Percentiles rank a stretch among this genome's conserved stretches.
Conservation (phyloP, 2,797 vertebrate genomes). For the Epinephelus malabaricus region DNA sequence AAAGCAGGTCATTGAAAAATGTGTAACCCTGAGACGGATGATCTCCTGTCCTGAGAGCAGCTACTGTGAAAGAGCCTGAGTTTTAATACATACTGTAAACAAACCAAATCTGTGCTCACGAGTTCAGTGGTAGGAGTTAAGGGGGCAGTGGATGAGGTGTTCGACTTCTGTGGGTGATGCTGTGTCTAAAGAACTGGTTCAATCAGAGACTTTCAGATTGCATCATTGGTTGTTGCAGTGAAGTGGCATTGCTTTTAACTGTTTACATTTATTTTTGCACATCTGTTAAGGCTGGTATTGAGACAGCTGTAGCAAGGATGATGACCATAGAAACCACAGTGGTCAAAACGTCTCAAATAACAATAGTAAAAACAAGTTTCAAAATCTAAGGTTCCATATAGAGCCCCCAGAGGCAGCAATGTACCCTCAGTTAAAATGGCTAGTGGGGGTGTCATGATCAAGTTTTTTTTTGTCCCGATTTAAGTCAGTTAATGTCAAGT, state of each 20-base stretch:
- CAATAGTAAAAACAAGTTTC: neutral
- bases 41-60: conserved; percentile 63
- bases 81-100: conserved; percentile 65
- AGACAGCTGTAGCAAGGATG: neutral
- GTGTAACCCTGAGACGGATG: conserved; percentile 61
- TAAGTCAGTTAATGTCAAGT: too few relatives aligned
- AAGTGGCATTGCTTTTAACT: neutral
- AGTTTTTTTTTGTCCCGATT: too few relatives aligned
- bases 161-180: neutral
- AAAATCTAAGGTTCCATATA: too few relatives aligned
- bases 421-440: neutral
- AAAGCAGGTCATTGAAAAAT: conserved; percentile 59
- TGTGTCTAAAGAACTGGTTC: neutral
- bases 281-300: neutral
- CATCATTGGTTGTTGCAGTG: conserved; percentile 10
- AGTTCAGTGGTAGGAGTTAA: conserved; percentile 30
- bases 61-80: conserved; percentile 65
- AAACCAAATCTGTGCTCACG: conserved; percentile 50
- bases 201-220: neutral
- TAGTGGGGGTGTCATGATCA: too few relatives aligned
- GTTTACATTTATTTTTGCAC: conserved; percentile 8
- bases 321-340: neutral
- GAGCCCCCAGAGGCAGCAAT: neutral
- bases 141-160: neutral
- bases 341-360: neutral